Evolutionary conservation across 2,797 vertebrate genomes (phyloP), one percentile per base, ranked within the genome.

Genomic region (Moxostoma hubbsi): DNA sequence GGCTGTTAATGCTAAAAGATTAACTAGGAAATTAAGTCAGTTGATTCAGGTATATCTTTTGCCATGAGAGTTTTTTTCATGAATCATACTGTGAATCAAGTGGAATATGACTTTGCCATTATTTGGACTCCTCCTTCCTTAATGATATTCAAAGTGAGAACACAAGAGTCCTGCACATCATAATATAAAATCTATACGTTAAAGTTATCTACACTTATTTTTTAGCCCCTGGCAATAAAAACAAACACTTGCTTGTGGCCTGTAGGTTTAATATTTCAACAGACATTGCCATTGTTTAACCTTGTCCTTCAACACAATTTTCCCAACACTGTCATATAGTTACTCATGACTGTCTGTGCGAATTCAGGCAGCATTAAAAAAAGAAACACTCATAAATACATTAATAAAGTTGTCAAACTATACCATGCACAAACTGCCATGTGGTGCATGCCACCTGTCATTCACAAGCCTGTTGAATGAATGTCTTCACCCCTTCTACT

Each of bases 191-290:
- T 62, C 0, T n/a, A 62, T 62, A 16, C 45, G 12, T 24, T 59
- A 10, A 13, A 18, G 36, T 12, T 58, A 12, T 46, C 54, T 57
- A 46, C n/a, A 58, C 10, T 70, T 71, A 57, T 24, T 4, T 58
- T 12, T 58, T 58, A 45, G 10, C 54, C 47, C 12, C 54, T 15
- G 36, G 55, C 59, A 49, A 49, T 66, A 45, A 58, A 73, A 73
- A 49, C 63, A 53, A 24, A 73, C 71, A 59, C 24, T 58, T 73
- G 16, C 45, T 47, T 12, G 10, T 46, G 47, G 16, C 1, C 45
- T 71, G 18, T 55, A 24, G 71, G 54, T n/a, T 79, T 24, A 78
- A 84, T 66, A 81, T 78, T 84, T 83, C 12, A 83, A 13, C 69
- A 80, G 65, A n/a, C 64, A 65, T 69, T 67, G 61, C 45, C 46